A percentile compares a stretch with the other conserved stretches of the same genome.
These are phyloP conservation scores for Montipora cactus DNA, from an alignment of 64 coral and sea anemone genomes.

Conservation along the genomic window DNA sequence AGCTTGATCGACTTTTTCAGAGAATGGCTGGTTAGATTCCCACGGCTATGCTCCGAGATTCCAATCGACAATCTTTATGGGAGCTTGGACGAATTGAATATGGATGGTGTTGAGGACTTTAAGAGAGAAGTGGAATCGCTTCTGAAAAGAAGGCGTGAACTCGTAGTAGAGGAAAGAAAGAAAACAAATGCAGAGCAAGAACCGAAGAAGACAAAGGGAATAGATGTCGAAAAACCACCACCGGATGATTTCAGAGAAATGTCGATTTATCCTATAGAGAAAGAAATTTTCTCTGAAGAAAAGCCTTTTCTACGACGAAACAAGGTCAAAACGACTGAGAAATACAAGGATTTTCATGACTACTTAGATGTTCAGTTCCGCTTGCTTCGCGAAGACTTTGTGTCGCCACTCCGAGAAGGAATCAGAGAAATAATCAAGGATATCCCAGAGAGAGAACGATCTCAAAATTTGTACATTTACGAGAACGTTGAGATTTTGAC, in stretches of 20 bases:
- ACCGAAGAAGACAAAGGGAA: not conserved
- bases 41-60: constrained; percentile 48
- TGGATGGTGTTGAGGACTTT: constrained; percentile 39
- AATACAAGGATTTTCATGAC: constrained; percentile 62
- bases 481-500: constrained; percentile 65
- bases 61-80: constrained; percentile 69
- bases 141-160: constrained; percentile 51
- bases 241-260: constrained; percentile 79
- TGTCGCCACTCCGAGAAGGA: constrained; percentile 82
- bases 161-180: constrained; percentile 30
- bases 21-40: constrained; percentile 76
- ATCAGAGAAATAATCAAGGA: constrained; percentile 70
- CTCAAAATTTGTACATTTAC: constrained; percentile 75
- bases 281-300: constrained; percentile 61
- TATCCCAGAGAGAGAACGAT: constrained; percentile 58
- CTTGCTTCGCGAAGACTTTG: constrained; percentile 83
- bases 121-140: constrained; percentile 66
- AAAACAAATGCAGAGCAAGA: not conserved
- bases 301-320: constrained; percentile 79
- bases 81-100: constrained; percentile 44
- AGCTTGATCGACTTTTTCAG: constrained; percentile 72
- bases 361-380: constrained; percentile 91
- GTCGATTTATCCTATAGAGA: constrained; percentile 67
- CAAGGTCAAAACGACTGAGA: constrained; percentile 46
- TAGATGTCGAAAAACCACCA: constrained; percentile 28